A percentile compares a stretch with the other conserved stretches of the same genome.
phyloP scores from a whole-genome alignment of 2,113 vertebrate genomes.

The Atherinomorus stipes region DNA sequence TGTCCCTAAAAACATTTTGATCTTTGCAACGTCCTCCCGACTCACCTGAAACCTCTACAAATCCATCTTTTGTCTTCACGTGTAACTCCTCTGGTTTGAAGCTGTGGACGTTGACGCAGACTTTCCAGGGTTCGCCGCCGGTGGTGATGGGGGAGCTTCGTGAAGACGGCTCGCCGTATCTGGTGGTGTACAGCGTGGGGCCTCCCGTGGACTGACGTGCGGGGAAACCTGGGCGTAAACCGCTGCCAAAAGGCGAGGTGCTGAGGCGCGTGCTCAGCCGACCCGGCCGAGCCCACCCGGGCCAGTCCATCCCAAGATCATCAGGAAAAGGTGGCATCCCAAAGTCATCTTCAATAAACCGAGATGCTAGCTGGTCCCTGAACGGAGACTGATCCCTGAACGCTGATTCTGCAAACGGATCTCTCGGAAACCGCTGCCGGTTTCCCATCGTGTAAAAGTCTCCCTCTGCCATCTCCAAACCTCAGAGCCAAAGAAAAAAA shows the following conservation, averaged over 20 bases:
- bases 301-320: conserved; percentile 93
- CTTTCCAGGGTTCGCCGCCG: conserved; percentile 95
- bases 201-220: conserved; percentile 77
- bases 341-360: conserved; percentile 95
- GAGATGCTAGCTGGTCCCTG: conserved; percentile 89
- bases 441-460: conserved; percentile 85
- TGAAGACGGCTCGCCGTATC: conserved; percentile 86
- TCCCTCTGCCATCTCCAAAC: conserved; percentile 90
- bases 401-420: conserved; percentile 91
- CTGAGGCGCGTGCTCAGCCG: conserved; percentile 85
- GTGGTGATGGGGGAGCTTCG: conserved; percentile 82
- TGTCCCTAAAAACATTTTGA: not conserved
- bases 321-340: conserved; percentile 91
- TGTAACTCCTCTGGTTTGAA: conserved; percentile 93
- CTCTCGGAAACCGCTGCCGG: conserved; percentile 87
- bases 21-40: not conserved
- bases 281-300: conserved; percentile 91
- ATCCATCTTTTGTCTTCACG: conserved; percentile 95
- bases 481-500: conserved; percentile 6
- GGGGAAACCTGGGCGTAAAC: conserved; percentile 87
- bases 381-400: conserved; percentile 81
- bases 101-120: conserved; percentile 99
- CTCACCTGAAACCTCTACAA: conserved; percentile 98
- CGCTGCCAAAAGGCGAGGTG: conserved; percentile 85
- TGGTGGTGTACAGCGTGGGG: conserved; percentile 80